These are phyloP conservation scores for Halcyon smyrnensis DNA, from an alignment of 2,797 vertebrate species.

Conservation along the genomic window DNA sequence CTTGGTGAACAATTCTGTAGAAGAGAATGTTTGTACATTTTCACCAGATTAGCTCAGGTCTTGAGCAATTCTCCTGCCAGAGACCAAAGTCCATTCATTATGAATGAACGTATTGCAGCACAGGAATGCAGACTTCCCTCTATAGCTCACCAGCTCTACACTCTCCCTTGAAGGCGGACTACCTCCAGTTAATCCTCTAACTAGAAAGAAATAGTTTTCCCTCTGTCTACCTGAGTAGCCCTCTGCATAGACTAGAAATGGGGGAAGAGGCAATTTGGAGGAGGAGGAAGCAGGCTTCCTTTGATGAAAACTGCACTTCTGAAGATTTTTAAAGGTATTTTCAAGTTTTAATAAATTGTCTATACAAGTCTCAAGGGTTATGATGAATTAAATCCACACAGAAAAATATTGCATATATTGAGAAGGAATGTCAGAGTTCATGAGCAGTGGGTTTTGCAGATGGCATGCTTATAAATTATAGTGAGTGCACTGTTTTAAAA, in stretches of 20 bases:
- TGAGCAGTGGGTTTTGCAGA: background rate
- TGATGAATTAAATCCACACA: background rate
- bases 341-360: background rate
- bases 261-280: background rate
- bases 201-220: background rate
- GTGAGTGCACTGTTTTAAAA: constrained; percentile 14
- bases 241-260: background rate
- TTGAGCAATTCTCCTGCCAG: background rate
- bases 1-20: constrained; percentile 57
- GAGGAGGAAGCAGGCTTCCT: background rate
- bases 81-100: background rate
- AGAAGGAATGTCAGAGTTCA: background rate
- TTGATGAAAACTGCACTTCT: background rate
- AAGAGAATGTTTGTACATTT: constrained; percentile 42
- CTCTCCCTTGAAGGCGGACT: background rate
- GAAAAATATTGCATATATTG: background rate
- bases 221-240: background rate
- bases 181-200: background rate
- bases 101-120: background rate
- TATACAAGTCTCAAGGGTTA: background rate
- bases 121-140: background rate
- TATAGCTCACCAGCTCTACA: background rate
- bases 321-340: background rate
- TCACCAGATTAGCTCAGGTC: constrained; percentile 14
- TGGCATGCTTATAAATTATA: background rate